Evolutionary conservation across 2,113 vertebrate species (phyloP), one percentile per base, ranked within the genome.

Genomic region (Sphaerodactylus townsendi): DNA sequence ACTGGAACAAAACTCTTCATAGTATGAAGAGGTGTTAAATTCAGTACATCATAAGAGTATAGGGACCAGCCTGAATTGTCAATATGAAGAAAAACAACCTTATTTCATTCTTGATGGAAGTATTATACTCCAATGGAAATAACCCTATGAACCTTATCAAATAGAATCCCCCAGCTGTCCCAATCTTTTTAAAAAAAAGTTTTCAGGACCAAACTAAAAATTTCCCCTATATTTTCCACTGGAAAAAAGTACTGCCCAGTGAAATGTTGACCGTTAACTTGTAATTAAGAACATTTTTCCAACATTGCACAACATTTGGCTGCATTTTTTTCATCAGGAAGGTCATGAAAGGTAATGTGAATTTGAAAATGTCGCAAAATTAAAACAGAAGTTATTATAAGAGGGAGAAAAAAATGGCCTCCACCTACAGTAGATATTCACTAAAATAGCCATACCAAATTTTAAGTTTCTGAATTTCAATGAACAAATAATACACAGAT

Each of bases 401-500:
- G 44, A 78, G 64, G 75, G 90, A 87, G 78, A 75, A 50, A 79
- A 90, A 89, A 56, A 50, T 68, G 82, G 93, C 92, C 92, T 96
- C 93, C 93, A 96, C 93, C 95, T 94, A 95, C 0, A n/a, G 65
- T 68, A 82, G 83, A 90, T 87, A 77, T 81, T 87, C 85, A 41
- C 48, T 53, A 87, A 88, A 92, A 91, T 59, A 82, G 64, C 28
- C 90, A 85, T 88, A 91, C 75, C 91, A 90, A 86, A 92, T 81
- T n/a, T 87, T 84, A 85, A 77, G 77, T 66, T 92, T 89, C 90
- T 90, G 90, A 91, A 91, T 86, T 41, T 68, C 92, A 93, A 88
- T 92, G 95, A 90, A 93, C 95, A 97, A 97, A 97, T 96, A 96
- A 97, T 96, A 96, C 96, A 96, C 95, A 95, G 95, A 83, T 96